These are phyloP conservation scores for Crotalus horridus DNA, from an alignment of 2,113 vertebrate species.

Conservation along the genomic window DNA sequence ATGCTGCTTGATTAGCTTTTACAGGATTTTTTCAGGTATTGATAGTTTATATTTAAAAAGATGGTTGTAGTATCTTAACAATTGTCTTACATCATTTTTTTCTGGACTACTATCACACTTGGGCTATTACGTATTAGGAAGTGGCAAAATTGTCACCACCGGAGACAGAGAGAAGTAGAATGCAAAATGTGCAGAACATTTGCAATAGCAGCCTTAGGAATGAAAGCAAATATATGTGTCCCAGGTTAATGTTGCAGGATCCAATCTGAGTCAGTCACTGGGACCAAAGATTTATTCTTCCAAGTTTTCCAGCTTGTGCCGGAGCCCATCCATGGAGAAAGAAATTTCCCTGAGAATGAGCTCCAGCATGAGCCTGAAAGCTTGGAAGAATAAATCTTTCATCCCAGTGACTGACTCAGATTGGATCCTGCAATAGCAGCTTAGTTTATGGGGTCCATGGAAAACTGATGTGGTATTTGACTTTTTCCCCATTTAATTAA, in stretches of 20 bases:
- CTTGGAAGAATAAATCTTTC: not conserved
- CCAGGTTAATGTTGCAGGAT: not conserved
- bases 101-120: not conserved
- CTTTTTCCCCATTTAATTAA: too few relatives aligned
- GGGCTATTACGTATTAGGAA: not conserved
- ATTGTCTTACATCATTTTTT: not conserved
- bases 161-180: not conserved
- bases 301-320: not conserved
- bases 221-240: not conserved
- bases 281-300: not conserved
- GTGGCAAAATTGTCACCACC: not conserved
- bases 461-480: not conserved
- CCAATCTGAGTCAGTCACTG: not conserved
- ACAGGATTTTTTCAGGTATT: not conserved
- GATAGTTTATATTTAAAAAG: not conserved
- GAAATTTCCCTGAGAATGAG: not conserved
- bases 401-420: not conserved
- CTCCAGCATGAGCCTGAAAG: not conserved
- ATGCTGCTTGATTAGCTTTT: not conserved
- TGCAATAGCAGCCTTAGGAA: not conserved
- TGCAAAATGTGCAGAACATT: not conserved
- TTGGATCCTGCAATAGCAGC: not conserved
- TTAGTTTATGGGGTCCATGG: not conserved
- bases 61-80: not conserved
- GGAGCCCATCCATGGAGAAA: not conserved